Evolutionary conservation across 2,113 vertebrate genomes (phyloP).

Genomic region (Saccopteryx bilineata): DNA sequence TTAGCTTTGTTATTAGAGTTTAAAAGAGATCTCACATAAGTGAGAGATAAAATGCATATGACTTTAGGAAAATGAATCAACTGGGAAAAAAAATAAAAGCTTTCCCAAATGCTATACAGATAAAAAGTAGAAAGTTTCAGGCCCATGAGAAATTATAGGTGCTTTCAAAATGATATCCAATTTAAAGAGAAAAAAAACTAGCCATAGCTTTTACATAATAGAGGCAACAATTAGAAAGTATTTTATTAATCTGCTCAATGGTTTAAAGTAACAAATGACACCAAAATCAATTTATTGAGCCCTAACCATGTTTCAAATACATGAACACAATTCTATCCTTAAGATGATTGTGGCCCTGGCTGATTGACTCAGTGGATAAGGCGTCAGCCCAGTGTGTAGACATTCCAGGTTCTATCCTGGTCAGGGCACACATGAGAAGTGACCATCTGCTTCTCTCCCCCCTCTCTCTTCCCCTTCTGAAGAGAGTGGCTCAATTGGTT

Average conservation of each 20-base stretch:
- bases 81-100: background rate
- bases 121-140: conserved; percentile 28
- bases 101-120: background rate
- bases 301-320: background rate
- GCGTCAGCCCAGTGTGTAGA: too few species aligned
- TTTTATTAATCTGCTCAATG: background rate
- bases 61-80: conserved; percentile 16
- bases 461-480: too few species aligned
- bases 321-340: background rate
- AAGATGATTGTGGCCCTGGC: too few species aligned
- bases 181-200: conserved; percentile 39
- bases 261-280: conserved; percentile 38
- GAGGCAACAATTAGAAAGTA: background rate
- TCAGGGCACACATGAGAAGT: too few species aligned
- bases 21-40: conserved; percentile 50
- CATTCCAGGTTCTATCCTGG: too few species aligned
- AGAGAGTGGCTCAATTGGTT: too few species aligned
- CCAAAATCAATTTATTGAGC: background rate
- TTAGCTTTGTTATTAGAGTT: conserved; percentile 35
- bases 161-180: conserved; percentile 53
- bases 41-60: background rate
- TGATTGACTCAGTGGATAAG: too few species aligned
- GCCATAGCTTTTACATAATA: background rate
- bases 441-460: too few species aligned
- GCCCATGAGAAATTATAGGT: background rate